These are phyloP conservation scores for Taeniopygia guttata DNA, from an alignment of 2,797 vertebrate species.

Conservation along the genomic window DNA sequence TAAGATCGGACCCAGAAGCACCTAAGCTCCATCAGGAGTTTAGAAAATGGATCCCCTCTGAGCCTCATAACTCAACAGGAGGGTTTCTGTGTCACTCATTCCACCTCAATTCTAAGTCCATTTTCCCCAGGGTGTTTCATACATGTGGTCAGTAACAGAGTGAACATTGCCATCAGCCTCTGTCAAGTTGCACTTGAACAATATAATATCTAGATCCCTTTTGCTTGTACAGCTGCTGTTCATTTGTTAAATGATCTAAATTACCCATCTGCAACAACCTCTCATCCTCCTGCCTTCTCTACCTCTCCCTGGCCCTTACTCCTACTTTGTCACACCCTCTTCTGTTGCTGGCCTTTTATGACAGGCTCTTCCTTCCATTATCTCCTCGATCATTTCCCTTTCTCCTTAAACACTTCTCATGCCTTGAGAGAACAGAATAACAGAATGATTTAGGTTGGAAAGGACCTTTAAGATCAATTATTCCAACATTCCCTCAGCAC, in stretches of 20 bases:
- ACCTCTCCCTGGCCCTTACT: no score
- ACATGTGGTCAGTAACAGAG: neutral
- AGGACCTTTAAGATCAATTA: neutral
- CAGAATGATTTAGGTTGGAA: neutral
- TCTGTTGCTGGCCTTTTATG: neutral
- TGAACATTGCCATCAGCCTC: neutral
- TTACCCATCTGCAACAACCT: neutral
- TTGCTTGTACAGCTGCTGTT: neutral
- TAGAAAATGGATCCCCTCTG: neutral
- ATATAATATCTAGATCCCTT: neutral
- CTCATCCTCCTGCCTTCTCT: neutral
- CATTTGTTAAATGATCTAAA: neutral
- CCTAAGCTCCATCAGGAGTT: neutral
- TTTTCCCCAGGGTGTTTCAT: neutral
- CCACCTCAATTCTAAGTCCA: neutral
- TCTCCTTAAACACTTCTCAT: neutral
- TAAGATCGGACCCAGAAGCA: neutral
- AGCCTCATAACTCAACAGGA: neutral
- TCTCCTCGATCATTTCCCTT: neutral
- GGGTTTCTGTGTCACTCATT: neutral
- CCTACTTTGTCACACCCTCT: no score
- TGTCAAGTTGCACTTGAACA: neutral
- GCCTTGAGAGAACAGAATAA: neutral
- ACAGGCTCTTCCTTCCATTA: neutral
- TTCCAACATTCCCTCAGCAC: neutral